Base-by-base conservation (phyloP, 2,888 invertebrate species). In the Agrochola circellaris region DNA sequence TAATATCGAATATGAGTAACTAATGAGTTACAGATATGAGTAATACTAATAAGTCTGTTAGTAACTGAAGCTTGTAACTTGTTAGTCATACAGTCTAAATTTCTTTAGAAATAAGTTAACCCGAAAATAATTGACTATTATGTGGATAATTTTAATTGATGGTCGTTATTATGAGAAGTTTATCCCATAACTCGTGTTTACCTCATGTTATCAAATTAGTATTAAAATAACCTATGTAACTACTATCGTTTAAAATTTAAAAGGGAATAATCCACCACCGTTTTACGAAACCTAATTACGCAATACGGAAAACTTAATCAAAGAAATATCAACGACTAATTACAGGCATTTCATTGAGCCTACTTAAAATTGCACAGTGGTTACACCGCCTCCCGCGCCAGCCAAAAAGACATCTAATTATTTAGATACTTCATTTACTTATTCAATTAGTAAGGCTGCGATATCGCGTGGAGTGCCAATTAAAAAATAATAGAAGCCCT, bases 371-470 rank as follows among this genome's bases (percentile, higher is more conserved):
- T 81, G 87, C 89, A 89, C 89, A 89, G 89, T 88, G 90, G 83
- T 77, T 67, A 85, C 88, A 88, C 81, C 87, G 84, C 86, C 89
- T 90, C 89, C 86, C 91, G 88, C 92, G 87, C 87, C 89, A 90
- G 90, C 87, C 92, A 93, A 95, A 95, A 94, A 94, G 94, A 93
- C 94, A 93, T 94, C 93, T 94, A 95, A 95, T 95, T 96, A 95
- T 95, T 95, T 94, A 95, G 94, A 94, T 94, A 95, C 95, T 95
- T 95, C 93, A 95, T 96, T 95, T 95, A 95, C 93, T 96, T 95
- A 95, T 93, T 95, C 95, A 96, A 96, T 96, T 95, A 95, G 94
- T 92, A 94, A 94, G 93, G 93, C 93, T 93, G 93, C 93, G 92
- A 94, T 94, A 93, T 93, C 93, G 91, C 91, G 91, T 88, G 84